These are phyloP conservation scores for Oryctolagus cuniculus DNA, from an alignment of 2,113 vertebrate genomes.

Conservation along the genomic window mOryCun1.1 NC_091441.1:14797501-14798000, in stretches of 20 bases:
- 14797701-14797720: background rate
- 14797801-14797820: background rate
- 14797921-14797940: background rate
- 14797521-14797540: fast-evolving
- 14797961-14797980: background rate
- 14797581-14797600: background rate
- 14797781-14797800: background rate
- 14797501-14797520: background rate
- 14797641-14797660: background rate
- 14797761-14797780: background rate
- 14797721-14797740: background rate
- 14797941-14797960: background rate
- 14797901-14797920: background rate
- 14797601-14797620: background rate
- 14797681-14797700: background rate
- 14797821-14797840: background rate
- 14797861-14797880: background rate
- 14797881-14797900: background rate
- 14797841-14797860: background rate
- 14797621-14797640: background rate
- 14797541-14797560: background rate
- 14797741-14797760: no score
- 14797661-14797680: background rate
- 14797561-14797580: background rate
- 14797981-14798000: background rate